Evolutionary conservation across 2,888 invertebrate genomes (phyloP), one percentile per base, ranked within the genome.

Genomic region (Plutella xylostella): DNA sequence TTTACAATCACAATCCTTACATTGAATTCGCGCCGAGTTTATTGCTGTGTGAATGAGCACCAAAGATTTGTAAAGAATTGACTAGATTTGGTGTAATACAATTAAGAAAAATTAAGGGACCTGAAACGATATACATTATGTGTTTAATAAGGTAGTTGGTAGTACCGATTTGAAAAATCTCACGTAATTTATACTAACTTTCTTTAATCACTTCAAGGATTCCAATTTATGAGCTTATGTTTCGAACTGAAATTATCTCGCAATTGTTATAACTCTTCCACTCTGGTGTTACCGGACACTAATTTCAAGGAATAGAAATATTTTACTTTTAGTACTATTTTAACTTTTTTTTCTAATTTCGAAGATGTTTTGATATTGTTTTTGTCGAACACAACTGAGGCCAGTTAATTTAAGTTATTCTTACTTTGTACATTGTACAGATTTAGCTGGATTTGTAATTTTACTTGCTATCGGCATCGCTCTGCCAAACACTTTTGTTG

Each of bases 51-150:
- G 73, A 72, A 79, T 74, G 70, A 73, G 76, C 83, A 79, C 83
- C 83, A 83, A 83, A 83, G 83, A 83, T 82, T 78, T 79, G 73
- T 76, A 71, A 76, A 72, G 66, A 70, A 65, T 72, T 70, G 61
- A 72, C 60, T 63, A 71, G 66, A 65, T 76, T 82, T 82, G 82
- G 82, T 80, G 83, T 79, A 68, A 69, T n/a, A n/a, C 76, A 75
- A 72, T 72, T 80, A 79, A 80, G 78, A 71, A 68, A 80, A 82
- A 80, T 77, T 70, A 75, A 73, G 83, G 83, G 83, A 83, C 83
- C 83, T 83, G 83, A 83, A 74, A 75, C 76, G 65, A 76, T 74
- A 74, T 77, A 72, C 72, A 75, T 70, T 39, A 72, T 74, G 63
- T 75, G 71, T 65, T 69, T 75, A 73, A 75, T 63, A 68, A 78